Base-by-base conservation (phyloP, 2,797 vertebrate species). In the Cuniculus paca region DNA sequence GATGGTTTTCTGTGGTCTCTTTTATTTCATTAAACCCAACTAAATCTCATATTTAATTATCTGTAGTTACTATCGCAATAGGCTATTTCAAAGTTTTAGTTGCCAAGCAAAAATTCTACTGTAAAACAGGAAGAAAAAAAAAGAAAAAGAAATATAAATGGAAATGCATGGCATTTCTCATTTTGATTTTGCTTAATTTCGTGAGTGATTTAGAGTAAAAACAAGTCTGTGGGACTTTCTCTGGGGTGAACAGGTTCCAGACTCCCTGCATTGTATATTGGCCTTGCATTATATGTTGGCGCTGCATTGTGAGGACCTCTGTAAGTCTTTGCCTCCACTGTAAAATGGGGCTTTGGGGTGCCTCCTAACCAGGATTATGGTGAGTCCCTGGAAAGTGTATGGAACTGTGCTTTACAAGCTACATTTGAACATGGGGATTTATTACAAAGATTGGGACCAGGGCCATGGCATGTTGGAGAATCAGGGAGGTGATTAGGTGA, bases 291-390 rank as follows among this genome's bases (percentile, higher is more conserved):
- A 2, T 65, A 13, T 42, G 0, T 11, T 5, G 34, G n/a, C 61
- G 9, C 0, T 22, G 19, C 0, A 0, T 10, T 1, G 24, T 42
- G 10, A 5, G 20, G 7, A 1, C 39, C 13, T 31, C 75, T 68
- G 9, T 24, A 16, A 24, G 54, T 56, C 61, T 81, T 65, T 52
- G 75, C 36, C 65, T 34, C 24, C 12, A 4, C 24, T 19, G 22
- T 45, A 31, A 52, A 36, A 28, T 58, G 0, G 8, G 17, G 3
- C 65, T 14, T 70, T 6, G 9, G 19, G 39, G 31, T 28, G 3
- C 36, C 26, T 45, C 28, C 54, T 63, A 39, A 34, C 42, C 36
- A 14, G 20, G 19, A 17, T 74, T n/a, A 1, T 2, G 48, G 36
- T 54, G 84, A 90, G 5, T 61, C 11, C 16, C 36, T 13, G 45